Evolutionary conservation across 2,888 invertebrate species (phyloP), one percentile per base, ranked within the genome.

Genomic region (Lithosia quadra): DNA sequence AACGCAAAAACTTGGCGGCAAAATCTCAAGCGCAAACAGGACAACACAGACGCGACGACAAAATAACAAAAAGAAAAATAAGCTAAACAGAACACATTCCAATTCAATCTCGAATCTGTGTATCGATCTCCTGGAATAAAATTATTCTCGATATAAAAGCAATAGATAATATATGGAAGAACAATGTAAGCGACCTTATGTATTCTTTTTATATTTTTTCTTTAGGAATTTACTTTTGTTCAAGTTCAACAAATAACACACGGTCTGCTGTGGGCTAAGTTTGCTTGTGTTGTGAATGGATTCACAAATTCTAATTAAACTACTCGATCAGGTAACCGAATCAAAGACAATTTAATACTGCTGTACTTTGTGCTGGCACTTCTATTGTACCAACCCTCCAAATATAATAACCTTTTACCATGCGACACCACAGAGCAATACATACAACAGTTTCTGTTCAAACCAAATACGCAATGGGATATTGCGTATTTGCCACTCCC

Each of bases 111-210:
- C 5, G 24, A 24, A 56, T 56, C 24, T 56, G 61, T 65, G 59
- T 67, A 71, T 64, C 63, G 65, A 65, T 63, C 36, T 49, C 9
- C 15, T 2, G 49, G 49, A n/a, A 49, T n/a, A n/a, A n/a, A n/a
- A n/a, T 49, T n/a, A 49, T 49, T 49, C 49, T 49, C n/a, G n/a
- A n/a, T 8, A n/a, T 43, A 49, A 39, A 39, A 39, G 49, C 49
- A 49, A n/a, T n/a, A 18, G n/a, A n/a, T 49, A 49, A 49, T n/a
- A 49, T 49, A 5, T 28, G n/a, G 18, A 49, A 49, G 8, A 49
- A n/a, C 49, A n/a, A 49, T n/a, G 18, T 49, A 49, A 49, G 49
- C 49, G 49, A 8, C 2, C 18, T 18, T 5, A 49, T 1, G 18
- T 11, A 1, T 1, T 36, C 11, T 36, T n/a, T 9, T 49, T n/a